A percentile compares a stretch with the other conserved stretches of the same genome.
Conservation (phyloP, 2,113 vertebrate species). For the Hylia prasina region DNA sequence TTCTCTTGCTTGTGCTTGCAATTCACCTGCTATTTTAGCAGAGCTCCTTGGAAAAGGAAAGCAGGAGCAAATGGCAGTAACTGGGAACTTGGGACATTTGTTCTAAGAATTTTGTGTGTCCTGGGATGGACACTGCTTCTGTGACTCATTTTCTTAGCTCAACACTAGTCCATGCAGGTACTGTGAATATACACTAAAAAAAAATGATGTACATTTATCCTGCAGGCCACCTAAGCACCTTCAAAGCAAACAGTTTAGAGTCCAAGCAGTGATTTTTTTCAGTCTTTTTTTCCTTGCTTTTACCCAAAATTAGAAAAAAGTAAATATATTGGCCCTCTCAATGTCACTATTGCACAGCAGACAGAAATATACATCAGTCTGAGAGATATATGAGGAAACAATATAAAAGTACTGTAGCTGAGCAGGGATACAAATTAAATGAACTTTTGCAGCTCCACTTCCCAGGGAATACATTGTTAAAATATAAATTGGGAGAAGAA, state of each 20-base stretch:
- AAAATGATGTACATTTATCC: fast-evolving
- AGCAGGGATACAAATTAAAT: background rate
- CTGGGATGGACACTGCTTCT: background rate
- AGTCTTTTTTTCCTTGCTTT: background rate
- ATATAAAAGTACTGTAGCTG: background rate
- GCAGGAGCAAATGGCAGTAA: background rate
- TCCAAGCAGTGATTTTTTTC: background rate
- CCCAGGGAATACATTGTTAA: background rate
- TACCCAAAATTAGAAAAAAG: background rate
- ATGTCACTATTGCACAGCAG: background rate
- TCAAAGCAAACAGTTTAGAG: background rate
- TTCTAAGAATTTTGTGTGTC: background rate
- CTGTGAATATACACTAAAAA: background rate
- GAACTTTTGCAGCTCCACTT: background rate
- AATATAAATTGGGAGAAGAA: background rate
- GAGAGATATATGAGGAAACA: background rate
- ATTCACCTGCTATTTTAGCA: background rate
- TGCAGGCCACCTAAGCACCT: background rate
- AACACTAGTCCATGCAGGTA: background rate
- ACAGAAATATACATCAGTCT: background rate
- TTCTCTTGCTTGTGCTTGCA: background rate
- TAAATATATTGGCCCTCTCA: background rate
- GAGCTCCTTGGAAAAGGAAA: fast-evolving
- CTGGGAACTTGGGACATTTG: background rate
- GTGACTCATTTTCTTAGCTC: background rate